Conservation (phyloP, 2,888 invertebrate species). For the Drosophila meridiana region DNA sequence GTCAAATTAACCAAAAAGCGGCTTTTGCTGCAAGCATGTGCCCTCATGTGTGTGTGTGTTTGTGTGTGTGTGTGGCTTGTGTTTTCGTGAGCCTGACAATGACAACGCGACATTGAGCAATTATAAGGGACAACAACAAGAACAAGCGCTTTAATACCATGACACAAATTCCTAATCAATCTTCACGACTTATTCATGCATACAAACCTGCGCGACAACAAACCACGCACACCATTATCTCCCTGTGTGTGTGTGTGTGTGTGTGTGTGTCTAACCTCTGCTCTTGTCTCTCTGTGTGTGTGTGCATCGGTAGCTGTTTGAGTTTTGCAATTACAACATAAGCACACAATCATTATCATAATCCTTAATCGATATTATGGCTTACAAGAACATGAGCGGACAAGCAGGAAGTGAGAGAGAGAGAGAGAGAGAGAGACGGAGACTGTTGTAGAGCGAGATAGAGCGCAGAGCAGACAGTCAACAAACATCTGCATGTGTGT, state of each 20-base stretch:
- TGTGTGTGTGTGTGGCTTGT: slow-evolving; percentile 20
- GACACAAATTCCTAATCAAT: slow-evolving; percentile 76
- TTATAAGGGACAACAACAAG: slow-evolving; percentile 51
- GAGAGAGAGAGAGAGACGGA: background rate
- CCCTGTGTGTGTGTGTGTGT: background rate
- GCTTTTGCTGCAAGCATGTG: slow-evolving; percentile 35
- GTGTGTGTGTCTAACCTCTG: slow-evolving; percentile 37
- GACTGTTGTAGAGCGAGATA: background rate
- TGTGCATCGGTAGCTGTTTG: slow-evolving; percentile 58
- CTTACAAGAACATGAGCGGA: slow-evolving; percentile 59
- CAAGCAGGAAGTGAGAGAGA: background rate
- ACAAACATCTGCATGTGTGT: slow-evolving; percentile 50
- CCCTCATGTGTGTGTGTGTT: background rate
- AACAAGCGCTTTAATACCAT: slow-evolving; percentile 66
- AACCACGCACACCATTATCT: slow-evolving; percentile 26
- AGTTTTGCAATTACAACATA: slow-evolving; percentile 83
- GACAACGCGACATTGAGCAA: slow-evolving; percentile 65
- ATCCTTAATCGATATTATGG: slow-evolving; percentile 84
- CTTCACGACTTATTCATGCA: slow-evolving; percentile 76
- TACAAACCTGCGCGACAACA: slow-evolving; percentile 70
- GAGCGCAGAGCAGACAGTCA: slow-evolving; percentile 26
- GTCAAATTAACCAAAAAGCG: slow-evolving; percentile 56
- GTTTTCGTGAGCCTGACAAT: slow-evolving; percentile 56
- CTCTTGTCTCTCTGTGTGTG: slow-evolving; percentile 9
- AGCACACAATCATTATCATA: slow-evolving; percentile 84